Evolutionary conservation across 2,797 vertebrate genomes (phyloP).

Genomic region (Bovichtus diacanthus): DNA sequence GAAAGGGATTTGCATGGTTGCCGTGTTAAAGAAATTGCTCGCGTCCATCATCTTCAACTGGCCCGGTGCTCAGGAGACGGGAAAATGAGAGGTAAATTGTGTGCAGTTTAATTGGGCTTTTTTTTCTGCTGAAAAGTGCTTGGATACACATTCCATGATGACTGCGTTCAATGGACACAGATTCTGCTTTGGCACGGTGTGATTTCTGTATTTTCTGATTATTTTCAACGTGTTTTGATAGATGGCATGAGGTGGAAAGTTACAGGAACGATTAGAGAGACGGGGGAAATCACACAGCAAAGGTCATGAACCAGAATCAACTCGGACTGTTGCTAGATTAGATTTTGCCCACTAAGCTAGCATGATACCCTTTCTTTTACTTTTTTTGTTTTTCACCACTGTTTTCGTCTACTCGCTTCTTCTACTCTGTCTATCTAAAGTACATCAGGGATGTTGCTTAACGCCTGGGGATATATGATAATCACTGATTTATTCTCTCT

Average conservation of each 20-base stretch:
- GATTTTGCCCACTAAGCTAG: slow-evolving; percentile 6
- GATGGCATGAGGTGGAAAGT: neutral
- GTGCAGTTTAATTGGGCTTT: slow-evolving; percentile 67
- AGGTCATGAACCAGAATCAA: slow-evolving; percentile 29
- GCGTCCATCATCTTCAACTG: slow-evolving; percentile 77
- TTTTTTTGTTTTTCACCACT: neutral
- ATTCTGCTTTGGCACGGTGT: neutral
- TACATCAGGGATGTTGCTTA: slow-evolving; percentile 44
- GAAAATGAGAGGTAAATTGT: slow-evolving; percentile 75
- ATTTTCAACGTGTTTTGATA: slow-evolving; percentile 17
- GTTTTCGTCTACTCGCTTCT: slow-evolving; percentile 12
- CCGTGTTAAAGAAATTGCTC: slow-evolving; percentile 75
- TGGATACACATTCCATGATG: slow-evolving; percentile 25
- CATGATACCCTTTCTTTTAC: neutral
- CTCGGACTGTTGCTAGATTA: neutral
- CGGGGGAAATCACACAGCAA: neutral
- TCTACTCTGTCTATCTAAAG: slow-evolving; percentile 27
- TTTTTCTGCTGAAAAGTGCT: slow-evolving; percentile 37
- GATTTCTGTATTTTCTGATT: slow-evolving; percentile 15
- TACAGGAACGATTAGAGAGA: slow-evolving; percentile 8
- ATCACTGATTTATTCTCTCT: slow-evolving; percentile 68
- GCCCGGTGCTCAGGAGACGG: slow-evolving; percentile 56
- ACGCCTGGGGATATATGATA: slow-evolving; percentile 59
- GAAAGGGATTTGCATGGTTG: slow-evolving; percentile 75
- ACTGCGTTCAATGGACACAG: slow-evolving; percentile 6